These are phyloP conservation scores for Sebastes umbrosus DNA, from an alignment of 2,797 vertebrate genomes.

Conservation along the genomic window DNA sequence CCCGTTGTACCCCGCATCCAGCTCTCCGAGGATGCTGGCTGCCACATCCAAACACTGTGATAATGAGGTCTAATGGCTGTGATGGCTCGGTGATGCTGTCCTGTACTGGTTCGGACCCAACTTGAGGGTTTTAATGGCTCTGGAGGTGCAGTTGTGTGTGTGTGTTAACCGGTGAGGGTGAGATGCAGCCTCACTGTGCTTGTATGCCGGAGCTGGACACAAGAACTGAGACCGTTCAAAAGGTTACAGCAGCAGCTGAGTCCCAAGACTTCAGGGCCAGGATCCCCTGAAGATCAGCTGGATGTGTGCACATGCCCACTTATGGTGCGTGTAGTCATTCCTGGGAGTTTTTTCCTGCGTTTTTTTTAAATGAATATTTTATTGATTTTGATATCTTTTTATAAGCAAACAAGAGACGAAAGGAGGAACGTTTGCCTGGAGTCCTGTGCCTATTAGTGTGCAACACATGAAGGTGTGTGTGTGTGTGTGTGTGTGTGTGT, in stretches of 20 bases:
- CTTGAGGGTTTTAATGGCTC: not conserved
- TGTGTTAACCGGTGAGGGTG: not conserved
- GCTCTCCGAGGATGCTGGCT: conserved; percentile 25
- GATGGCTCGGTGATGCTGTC: not conserved
- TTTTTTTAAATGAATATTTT: conserved; percentile 16
- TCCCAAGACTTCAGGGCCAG: conserved; percentile 42
- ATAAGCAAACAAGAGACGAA: conserved; percentile 20
- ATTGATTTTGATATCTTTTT: conserved; percentile 7
- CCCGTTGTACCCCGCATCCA: not conserved
- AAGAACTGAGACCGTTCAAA: conserved; percentile 54
- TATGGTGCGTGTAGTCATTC: not conserved
- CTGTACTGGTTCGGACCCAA: not conserved
- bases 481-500: not conserved
- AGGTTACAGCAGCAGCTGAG: conserved; percentile 69
- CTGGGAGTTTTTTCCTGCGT: not conserved
- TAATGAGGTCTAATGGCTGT: conserved; percentile 38
- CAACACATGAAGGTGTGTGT: not conserved
- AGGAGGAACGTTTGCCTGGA: conserved; percentile 1
- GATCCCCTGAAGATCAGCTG: conserved; percentile 50
- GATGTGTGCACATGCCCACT: conserved; percentile 10
- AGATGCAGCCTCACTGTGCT: not conserved
- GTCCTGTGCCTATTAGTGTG: conserved; percentile 22
- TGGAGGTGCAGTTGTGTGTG: conserved; percentile 6
- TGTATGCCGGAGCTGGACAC: conserved; percentile 20
- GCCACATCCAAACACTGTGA: conserved; percentile 11